Evolutionary conservation across 1,140 invertebrate species (phyloP).

Genomic region (Drosophila lacertosa): DNA sequence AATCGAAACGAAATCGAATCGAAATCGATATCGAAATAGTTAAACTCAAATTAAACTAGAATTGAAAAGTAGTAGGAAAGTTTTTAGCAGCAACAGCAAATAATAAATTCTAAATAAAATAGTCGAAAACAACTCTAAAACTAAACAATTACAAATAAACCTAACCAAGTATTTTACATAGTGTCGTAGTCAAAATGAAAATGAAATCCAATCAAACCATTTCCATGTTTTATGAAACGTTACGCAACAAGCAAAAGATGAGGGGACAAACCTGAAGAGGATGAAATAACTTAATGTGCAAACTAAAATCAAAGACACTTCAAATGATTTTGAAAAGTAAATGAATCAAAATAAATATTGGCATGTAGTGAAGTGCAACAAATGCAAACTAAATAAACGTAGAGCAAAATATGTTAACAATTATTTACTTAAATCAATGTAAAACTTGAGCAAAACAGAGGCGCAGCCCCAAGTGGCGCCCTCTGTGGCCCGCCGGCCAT

Average conservation of each 20-base stretch:
- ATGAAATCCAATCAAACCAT: slow-evolving; percentile 48
- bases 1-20: slow-evolving; percentile 37
- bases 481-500: slow-evolving; percentile 12
- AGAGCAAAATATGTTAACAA: slow-evolving; percentile 70
- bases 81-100: slow-evolving; percentile 51
- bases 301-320: slow-evolving; percentile 75
- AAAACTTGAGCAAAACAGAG: slow-evolving; percentile 20
- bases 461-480: slow-evolving; percentile 5
- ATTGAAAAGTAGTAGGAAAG: slow-evolving; percentile 48
- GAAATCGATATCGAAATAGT: too few species aligned
- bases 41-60: slow-evolving; percentile 48
- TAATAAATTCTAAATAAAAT: slow-evolving; percentile 57
- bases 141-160: slow-evolving; percentile 50
- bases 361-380: not conserved
- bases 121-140: slow-evolving; percentile 38
- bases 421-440: slow-evolving; percentile 47
- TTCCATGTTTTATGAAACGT: slow-evolving; percentile 67
- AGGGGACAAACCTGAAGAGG: slow-evolving; percentile 36
- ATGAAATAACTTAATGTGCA: slow-evolving; percentile 64
- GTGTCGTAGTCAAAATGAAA: slow-evolving; percentile 60
- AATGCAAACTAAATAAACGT: slow-evolving; percentile 52
- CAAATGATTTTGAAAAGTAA: slow-evolving; percentile 63
- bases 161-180: slow-evolving; percentile 74
- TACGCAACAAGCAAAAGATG: slow-evolving; percentile 43
- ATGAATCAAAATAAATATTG: slow-evolving; percentile 32